Evolutionary conservation across 1,140 invertebrate species (phyloP), one percentile per base, ranked within the genome.

Genomic region (Helicoverpa zea): DNA sequence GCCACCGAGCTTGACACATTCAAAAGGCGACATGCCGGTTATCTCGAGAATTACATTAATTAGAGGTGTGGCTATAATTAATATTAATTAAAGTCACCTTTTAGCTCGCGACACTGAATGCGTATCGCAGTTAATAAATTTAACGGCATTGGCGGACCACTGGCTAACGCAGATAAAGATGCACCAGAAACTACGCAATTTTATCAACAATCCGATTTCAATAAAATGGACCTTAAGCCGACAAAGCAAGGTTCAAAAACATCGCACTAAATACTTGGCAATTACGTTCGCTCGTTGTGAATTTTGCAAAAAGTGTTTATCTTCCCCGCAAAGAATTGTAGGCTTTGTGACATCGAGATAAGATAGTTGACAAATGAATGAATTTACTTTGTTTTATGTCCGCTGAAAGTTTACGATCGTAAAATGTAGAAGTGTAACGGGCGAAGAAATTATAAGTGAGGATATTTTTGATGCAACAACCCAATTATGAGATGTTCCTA

Each of bases 41-140:
- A 94, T 94, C 93, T 93, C 86, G 89, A 88, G 89, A 91, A 92
- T 93, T 94, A 94, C 92, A 92, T 90, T 94, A 94, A 94, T 94
- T 93, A 94, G 90, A 94, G 92, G 92, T 93, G 92, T 93, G 91
- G 89, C 86, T 82, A 91, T 94, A 93, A 94, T 94, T 93, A 94
- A 94, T 94, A 94, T 94, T 94, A 93, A 94, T 94, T 94, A 93
- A 91, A 92, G 92, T 93, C 93, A 92, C 90, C 91, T 93, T 92
- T 94, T 93, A 94, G 89, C 86, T 90, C 86, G 89, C 90, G 89
- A 91, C 92, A 92, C 88, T 91, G 90, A 93, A 91, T 89, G 90
- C 92, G 91, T 94, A 94, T 94, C 93, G 92, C 92, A 89, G 91
- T 94, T 93, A 94, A 94, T 94, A 94, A 94, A 94, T 94, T 94